Conservation (phyloP, 1,140 invertebrate genomes). For the Lepidotrigona ventralis region DNA sequence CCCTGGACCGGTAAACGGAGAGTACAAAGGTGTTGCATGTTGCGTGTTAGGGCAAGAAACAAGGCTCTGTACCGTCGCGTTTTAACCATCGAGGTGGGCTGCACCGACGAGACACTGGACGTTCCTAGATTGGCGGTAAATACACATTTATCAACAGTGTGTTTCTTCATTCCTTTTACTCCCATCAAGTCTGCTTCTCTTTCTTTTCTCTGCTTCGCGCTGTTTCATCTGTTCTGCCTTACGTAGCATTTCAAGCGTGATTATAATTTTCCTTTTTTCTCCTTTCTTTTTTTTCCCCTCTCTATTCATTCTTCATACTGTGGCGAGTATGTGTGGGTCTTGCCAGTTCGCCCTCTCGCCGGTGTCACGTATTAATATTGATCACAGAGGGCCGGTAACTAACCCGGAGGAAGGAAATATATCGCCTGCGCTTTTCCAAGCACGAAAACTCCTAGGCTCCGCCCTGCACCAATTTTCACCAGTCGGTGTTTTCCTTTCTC, state of each 20-base stretch:
- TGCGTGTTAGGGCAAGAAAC: conserved; percentile 36
- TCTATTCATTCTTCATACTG: neutral
- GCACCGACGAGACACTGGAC: conserved; percentile 46
- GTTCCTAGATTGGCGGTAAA: conserved; percentile 58
- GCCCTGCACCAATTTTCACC: conserved; percentile 20
- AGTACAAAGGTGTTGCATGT: conserved; percentile 48
- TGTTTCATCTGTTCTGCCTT: neutral
- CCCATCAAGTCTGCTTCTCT: conserved; percentile 3
- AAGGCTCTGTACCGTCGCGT: conserved; percentile 21
- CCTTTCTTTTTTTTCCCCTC: neutral
- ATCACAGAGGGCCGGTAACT: conserved; percentile 42
- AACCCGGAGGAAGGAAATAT: conserved; percentile 10
- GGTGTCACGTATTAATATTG: conserved; percentile 51
- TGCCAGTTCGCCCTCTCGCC: conserved; percentile 24
- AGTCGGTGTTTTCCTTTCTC: too few relatives aligned
- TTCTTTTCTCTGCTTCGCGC: too few relatives aligned
- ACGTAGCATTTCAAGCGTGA: conserved; percentile 1
- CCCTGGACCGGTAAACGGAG: conserved; percentile 19
- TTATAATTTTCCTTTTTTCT: conserved; percentile 16
- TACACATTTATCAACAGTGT: conserved; percentile 38
- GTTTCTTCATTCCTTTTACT: conserved; percentile 2
- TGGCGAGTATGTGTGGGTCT: neutral
- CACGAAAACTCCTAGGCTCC: conserved; percentile 35
- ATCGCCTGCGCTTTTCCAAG: conserved; percentile 43
- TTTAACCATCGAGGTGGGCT: conserved; percentile 40